Evolutionary conservation across 2,888 invertebrate genomes (phyloP).

Genomic region (Euplexia lucipara): DNA sequence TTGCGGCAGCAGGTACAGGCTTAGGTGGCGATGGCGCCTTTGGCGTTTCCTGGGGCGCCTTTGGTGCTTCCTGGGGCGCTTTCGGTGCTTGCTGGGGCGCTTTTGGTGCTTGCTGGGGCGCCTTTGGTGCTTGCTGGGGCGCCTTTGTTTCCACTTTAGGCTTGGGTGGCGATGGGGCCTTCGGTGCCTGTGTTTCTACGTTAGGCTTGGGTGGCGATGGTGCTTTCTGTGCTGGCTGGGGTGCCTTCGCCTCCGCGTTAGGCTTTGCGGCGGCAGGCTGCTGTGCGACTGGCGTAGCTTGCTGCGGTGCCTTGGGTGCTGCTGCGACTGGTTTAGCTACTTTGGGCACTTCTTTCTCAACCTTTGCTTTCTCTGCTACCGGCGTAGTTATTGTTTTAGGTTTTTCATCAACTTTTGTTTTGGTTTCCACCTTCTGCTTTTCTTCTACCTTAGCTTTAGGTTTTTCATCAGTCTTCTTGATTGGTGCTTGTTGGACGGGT

Average conservation of each 20-base stretch:
- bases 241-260: slow-evolving; percentile 33
- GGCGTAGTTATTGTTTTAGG: slow-evolving; percentile 48
- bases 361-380: slow-evolving; percentile 27
- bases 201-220: slow-evolving; percentile 20
- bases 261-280: slow-evolving; percentile 39
- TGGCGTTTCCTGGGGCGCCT: slow-evolving; percentile 1
- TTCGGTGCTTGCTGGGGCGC: slow-evolving; percentile 2
- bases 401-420: slow-evolving; percentile 57
- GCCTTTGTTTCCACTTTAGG: slow-evolving; percentile 11
- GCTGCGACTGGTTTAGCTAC: slow-evolving; percentile 46
- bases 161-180: slow-evolving; percentile 34
- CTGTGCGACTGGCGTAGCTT: slow-evolving; percentile 57
- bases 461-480: slow-evolving; percentile 52
- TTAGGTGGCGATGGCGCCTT: slow-evolving; percentile 40
- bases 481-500: slow-evolving; percentile 61
- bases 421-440: slow-evolving; percentile 53
- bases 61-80: not conserved
- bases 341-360: slow-evolving; percentile 61
- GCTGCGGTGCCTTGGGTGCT: slow-evolving; percentile 54
- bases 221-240: no score
- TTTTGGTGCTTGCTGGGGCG: slow-evolving; percentile 4
- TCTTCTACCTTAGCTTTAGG: slow-evolving; percentile 49
- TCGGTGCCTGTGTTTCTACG: slow-evolving; percentile 14
- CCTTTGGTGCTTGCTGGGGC: not conserved
- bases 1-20: slow-evolving; percentile 30